Evolutionary conservation across 2,113 vertebrate genomes (phyloP).

Genomic region (Centropristis striata): DNA sequence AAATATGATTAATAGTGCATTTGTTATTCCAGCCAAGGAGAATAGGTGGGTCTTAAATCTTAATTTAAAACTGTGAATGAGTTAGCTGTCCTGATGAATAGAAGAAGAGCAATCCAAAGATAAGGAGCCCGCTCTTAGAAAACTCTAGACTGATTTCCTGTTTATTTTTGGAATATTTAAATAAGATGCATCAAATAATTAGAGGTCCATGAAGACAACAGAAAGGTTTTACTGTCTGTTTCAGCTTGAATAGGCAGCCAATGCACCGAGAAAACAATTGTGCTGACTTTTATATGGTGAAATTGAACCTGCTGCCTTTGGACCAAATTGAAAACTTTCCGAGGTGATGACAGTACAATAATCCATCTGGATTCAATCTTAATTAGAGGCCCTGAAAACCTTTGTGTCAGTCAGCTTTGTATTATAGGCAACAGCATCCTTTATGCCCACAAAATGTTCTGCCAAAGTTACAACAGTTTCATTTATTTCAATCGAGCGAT

Average conservation of each 20-base stretch:
- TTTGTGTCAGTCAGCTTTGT: slow-evolving; percentile 1
- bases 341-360: neutral
- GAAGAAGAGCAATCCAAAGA: slow-evolving; percentile 38
- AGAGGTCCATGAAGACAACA: slow-evolving; percentile 21
- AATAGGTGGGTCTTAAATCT: slow-evolving; percentile 21
- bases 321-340: neutral
- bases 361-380: neutral
- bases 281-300: neutral
- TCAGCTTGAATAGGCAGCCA: slow-evolving; percentile 16
- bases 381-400: slow-evolving; percentile 1
- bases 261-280: neutral
- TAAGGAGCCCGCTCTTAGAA: slow-evolving; percentile 15
- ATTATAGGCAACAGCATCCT: neutral
- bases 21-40: slow-evolving; percentile 17
- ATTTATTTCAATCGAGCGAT: neutral
- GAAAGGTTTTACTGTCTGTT: slow-evolving; percentile 12
- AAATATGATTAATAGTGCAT: slow-evolving; percentile 46
- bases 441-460: neutral
- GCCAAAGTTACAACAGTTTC: neutral
- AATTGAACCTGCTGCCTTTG: neutral
- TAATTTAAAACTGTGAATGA: slow-evolving; percentile 43
- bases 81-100: slow-evolving; percentile 37
- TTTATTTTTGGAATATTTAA: slow-evolving; percentile 52
- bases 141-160: slow-evolving; percentile 53
- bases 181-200: slow-evolving; percentile 49